Percentiles rank a stretch among this genome's conserved stretches.
Conservation (phyloP, 53 echinoderm and acorn worm species). For the Echinometra lucunter region DNA sequence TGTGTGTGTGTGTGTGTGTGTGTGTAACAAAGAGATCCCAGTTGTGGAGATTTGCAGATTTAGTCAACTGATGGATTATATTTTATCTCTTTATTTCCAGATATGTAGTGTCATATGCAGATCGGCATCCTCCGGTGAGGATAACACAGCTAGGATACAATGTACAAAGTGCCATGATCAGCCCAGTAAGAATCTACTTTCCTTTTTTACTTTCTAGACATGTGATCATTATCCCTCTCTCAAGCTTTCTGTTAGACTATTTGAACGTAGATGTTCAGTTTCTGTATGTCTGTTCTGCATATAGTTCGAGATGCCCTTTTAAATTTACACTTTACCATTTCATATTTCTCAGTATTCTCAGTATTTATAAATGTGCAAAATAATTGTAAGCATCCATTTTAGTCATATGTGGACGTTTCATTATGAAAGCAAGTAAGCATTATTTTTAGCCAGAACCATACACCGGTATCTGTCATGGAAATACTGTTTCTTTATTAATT, state of each 20-base stretch:
- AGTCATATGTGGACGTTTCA: no score
- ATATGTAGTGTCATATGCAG: slow-evolving; percentile 86
- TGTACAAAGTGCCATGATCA: slow-evolving; percentile 86
- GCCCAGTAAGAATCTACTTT: slow-evolving; percentile 84
- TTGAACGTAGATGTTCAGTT: no score
- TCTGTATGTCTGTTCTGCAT: no score
- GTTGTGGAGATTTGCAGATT: neutral
- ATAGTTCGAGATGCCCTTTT: neutral
- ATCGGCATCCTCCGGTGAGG: slow-evolving; percentile 84
- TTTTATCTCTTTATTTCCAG: slow-evolving; percentile 60
- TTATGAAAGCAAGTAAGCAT: no score
- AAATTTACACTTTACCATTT: neutral
- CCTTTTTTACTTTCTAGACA: no score
- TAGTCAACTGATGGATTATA: neutral
- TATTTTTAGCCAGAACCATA: no score
- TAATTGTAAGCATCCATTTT: neutral
- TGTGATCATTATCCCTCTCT: no score
- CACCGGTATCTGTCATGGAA: no score
- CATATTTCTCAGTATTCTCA: neutral
- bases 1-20: no score
- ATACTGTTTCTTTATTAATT: no score
- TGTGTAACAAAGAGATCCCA: no score
- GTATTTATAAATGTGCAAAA: neutral
- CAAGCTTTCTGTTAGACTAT: no score
- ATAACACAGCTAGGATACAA: slow-evolving; percentile 87